A percentile compares a stretch with the other conserved stretches of the same genome.
phyloP scores from a whole-genome alignment of 1,140 invertebrate species.

The Triops cancriformis region DNA sequence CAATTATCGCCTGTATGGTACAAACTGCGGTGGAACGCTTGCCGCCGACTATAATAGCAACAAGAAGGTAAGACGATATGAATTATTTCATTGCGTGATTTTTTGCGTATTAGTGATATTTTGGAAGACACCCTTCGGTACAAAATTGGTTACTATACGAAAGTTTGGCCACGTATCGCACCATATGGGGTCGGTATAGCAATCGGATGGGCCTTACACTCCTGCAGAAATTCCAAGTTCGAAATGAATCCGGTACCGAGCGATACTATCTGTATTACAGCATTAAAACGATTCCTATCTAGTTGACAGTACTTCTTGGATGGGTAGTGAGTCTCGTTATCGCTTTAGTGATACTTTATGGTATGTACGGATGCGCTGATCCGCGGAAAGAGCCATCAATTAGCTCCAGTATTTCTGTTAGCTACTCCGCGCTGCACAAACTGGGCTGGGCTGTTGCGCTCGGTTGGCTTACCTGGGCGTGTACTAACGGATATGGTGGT shows the following conservation, averaged over 20 bases:
- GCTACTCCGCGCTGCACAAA: slow-evolving; percentile 52
- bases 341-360: slow-evolving; percentile 46
- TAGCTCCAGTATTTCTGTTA: slow-evolving; percentile 37
- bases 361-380: slow-evolving; percentile 43
- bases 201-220: neutral
- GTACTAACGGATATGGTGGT: slow-evolving; percentile 62
- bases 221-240: neutral
- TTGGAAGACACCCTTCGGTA: neutral
- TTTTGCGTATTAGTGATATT: neutral
- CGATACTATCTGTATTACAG: neutral
- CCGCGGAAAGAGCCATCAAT: slow-evolving; percentile 11
- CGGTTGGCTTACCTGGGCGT: slow-evolving; percentile 64
- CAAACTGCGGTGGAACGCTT: neutral
- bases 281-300: too few species aligned
- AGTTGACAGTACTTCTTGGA: slow-evolving; percentile 37
- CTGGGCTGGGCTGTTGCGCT: slow-evolving; percentile 52
- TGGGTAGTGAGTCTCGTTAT: slow-evolving; percentile 47
- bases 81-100: neutral
- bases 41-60: neutral
- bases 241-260: neutral
- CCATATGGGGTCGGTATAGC: slow-evolving; percentile 13
- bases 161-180: neutral
- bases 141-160: neutral
- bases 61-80: too few species aligned
- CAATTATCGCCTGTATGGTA: neutral